Evolutionary conservation across 2,797 vertebrate species (phyloP), one percentile per base, ranked within the genome.

Genomic region (Tamandua tetradactyla): DNA sequence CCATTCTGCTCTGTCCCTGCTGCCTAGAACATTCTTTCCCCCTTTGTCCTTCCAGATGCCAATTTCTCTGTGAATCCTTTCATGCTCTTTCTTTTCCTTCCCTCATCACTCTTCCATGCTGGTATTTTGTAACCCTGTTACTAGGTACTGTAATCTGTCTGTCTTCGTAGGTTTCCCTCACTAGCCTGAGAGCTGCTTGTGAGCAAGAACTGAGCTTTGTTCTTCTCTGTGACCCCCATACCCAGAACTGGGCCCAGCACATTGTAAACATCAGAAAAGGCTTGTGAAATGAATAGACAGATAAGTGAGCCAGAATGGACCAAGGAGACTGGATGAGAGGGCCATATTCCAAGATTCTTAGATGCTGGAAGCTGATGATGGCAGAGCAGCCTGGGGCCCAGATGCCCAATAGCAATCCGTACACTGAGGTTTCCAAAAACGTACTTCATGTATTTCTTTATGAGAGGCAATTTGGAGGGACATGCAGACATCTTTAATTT

Each of bases 41-140:
- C 23, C 32, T 90, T 90, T 83, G 32, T 52, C 86, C 79, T 94
- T 94, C 72, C 94, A 52, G 55, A 72, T 91, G 57, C 20, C 59
- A 76, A 37, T 52, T 90, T 72, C 55, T 89, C 61, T 84, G 13
- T 85, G 88, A 94, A 85, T 27, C n/a, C 35, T 74, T 91, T 76
- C 59, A 44, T 27, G 13, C 49, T 44, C 42, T 82, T 66, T 92
- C 75, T 88, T 61, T 81, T 79, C 76, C 89, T 94, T 49, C 71
- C 79, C 40, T 49, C 35, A 49, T n/a, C 9, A 80, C 42, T 91
- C 80, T 92, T 86, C 81, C 13, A 23, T 57, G 89, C 37, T 64
- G 30, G 42, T 74, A 84, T 87, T 83, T 69, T 68, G 85, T 83
- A 55, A 69, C 18, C 32, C 78, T 83, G n/a, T 74, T 85, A 13